phyloP scores from a whole-genome alignment of 1,140 invertebrate species.

The Drosophila teissieri region DNA sequence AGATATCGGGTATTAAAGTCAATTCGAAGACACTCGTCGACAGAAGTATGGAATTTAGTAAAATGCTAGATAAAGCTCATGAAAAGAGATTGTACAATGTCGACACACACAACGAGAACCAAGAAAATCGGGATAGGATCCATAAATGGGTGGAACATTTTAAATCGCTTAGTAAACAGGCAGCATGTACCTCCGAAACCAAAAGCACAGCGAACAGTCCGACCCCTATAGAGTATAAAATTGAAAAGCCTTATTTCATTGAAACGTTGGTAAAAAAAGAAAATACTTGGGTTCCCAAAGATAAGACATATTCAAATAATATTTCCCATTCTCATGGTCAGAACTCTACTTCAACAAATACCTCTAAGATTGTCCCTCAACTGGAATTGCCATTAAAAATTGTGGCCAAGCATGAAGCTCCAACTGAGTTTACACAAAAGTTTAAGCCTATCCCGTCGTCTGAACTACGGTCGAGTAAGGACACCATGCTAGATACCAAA shows the following conservation, averaged over 20 bases:
- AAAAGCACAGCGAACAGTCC: background rate
- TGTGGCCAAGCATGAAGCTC: background rate
- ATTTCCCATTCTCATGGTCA: background rate
- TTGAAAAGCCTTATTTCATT: background rate
- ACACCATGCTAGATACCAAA: background rate
- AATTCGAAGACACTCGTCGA: too few species aligned
- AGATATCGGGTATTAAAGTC: background rate
- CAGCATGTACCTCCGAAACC: background rate
- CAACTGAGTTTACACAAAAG: background rate
- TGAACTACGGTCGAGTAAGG: background rate
- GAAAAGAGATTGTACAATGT: background rate
- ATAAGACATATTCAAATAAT: too few species aligned
- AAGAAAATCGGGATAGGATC: background rate
- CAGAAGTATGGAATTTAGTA: background rate
- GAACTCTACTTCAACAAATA: background rate
- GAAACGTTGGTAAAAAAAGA: background rate
- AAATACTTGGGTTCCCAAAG: background rate
- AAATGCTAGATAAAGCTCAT: background rate
- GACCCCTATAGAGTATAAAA: background rate
- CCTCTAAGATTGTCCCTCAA: background rate
- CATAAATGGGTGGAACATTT: conserved; percentile 23
- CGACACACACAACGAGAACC: background rate
- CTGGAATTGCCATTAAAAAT: conserved; percentile 3
- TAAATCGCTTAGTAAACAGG: conserved; percentile 3
- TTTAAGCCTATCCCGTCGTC: background rate